A percentile compares a stretch with the other conserved stretches of the same genome.
These are phyloP conservation scores for Anarrhichthys ocellatus DNA, from an alignment of 2,113 vertebrate species.

Conservation along the genomic window DNA sequence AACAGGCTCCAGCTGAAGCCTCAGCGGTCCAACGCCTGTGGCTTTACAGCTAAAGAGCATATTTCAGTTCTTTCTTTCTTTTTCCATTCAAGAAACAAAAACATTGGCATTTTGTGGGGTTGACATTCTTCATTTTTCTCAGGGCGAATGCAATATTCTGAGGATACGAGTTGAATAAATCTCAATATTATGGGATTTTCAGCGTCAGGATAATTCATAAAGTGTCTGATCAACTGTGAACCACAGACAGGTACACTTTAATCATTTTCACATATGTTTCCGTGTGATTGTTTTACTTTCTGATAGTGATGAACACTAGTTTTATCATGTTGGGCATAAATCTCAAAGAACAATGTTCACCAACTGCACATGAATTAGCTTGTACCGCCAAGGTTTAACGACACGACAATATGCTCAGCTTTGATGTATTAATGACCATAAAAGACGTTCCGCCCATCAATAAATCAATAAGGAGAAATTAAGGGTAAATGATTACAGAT, in stretches of 20 bases:
- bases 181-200: not conserved
- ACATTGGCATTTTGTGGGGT: not conserved
- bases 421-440: conserved; percentile 23
- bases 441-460: conserved; percentile 5
- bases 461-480: conserved; percentile 15
- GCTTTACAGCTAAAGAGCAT: not conserved
- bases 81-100: conserved; percentile 17
- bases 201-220: not conserved
- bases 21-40: conserved; percentile 14
- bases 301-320: not conserved
- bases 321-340: conserved; percentile 7
- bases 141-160: not conserved
- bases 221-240: not conserved
- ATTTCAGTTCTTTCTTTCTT: conserved; percentile 4
- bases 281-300: not conserved
- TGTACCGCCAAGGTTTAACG: conserved; percentile 15
- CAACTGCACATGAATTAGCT: conserved; percentile 6
- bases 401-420: conserved; percentile 3
- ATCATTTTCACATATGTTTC: not conserved
- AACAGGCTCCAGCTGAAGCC: conserved; percentile 35
- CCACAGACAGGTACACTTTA: not conserved
- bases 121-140: conserved; percentile 19
- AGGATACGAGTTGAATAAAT: conserved; percentile 24
- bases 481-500: conserved; percentile 14
- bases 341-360: conserved; percentile 2